A percentile compares a stretch with the other conserved stretches of the same genome.
Conservation (phyloP, 2,113 vertebrate species). For the Nicator chloris region DNA sequence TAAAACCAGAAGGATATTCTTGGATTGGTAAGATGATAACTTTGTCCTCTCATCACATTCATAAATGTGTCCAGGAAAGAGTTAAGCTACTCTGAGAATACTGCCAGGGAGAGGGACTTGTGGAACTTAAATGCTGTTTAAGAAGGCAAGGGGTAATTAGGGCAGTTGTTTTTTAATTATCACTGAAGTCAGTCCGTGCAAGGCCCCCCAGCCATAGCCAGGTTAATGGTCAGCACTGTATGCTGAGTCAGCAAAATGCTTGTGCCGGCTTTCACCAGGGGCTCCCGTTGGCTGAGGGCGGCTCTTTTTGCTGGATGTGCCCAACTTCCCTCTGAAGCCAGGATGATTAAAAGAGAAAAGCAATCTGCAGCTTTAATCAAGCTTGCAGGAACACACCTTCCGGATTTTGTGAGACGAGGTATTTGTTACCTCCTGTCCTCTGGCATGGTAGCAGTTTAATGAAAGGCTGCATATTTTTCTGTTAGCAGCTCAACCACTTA, state of each 20-base stretch:
- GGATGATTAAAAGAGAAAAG: slow-evolving; percentile 10
- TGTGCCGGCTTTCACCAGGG: accelerated
- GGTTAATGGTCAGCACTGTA: background rate
- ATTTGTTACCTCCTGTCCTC: slow-evolving; percentile 53
- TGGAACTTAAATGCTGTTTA: background rate
- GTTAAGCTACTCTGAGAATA: background rate
- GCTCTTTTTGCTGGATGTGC: background rate
- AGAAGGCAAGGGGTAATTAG: slow-evolving; percentile 10
- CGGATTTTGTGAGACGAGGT: slow-evolving; percentile 21
- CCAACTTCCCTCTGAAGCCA: background rate
- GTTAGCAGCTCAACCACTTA: slow-evolving; percentile 64
- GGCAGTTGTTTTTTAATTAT: slow-evolving; percentile 12
- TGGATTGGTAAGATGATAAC: background rate
- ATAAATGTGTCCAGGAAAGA: background rate
- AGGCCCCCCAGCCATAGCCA: background rate
- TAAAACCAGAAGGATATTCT: background rate
- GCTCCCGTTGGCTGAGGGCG: background rate
- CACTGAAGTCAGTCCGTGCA: background rate
- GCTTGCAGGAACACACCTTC: slow-evolving; percentile 13
- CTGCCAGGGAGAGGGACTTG: background rate
- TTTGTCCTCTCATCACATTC: background rate
- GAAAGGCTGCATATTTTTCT: slow-evolving; percentile 67
- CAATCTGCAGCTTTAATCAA: slow-evolving; percentile 31
- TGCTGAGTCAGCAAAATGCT: background rate
- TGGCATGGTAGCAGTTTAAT: slow-evolving; percentile 49